phyloP scores from a whole-genome alignment of 1,140 invertebrate genomes.

The Drosophila arawakana region DNA sequence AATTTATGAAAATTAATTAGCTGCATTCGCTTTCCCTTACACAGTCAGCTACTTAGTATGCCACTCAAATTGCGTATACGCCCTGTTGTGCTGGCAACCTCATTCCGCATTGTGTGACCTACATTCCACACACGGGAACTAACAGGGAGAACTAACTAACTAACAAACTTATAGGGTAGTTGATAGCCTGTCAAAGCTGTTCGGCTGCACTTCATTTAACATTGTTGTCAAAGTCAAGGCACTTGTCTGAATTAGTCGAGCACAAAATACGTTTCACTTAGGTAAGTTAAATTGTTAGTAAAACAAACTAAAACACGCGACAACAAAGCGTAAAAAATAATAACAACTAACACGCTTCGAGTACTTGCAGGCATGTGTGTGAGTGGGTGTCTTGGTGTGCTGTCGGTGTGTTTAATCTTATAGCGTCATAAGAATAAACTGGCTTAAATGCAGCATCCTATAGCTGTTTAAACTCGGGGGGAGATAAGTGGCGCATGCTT shows the following conservation, averaged over 20 bases:
- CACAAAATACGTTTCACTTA: conserved; percentile 28
- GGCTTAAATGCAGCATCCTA: background rate
- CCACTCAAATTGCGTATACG: conserved; percentile 23
- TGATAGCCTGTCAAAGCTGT: background rate
- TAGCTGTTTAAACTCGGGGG: no score
- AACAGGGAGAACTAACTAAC: no score
- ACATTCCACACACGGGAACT: background rate
- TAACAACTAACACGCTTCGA: conserved; percentile 7
- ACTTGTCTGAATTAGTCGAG: conserved; percentile 6
- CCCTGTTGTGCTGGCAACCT: background rate
- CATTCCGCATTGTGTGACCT: background rate
- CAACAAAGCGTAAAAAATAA: conserved; percentile 2
- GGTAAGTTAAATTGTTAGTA: conserved; percentile 35
- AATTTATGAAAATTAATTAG: conserved; percentile 40
- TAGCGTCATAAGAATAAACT: background rate
- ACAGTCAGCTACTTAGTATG: background rate
- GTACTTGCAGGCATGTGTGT: background rate
- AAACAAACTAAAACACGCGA: conserved; percentile 26
- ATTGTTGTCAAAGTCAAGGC: conserved; percentile 42
- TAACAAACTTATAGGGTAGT: background rate
- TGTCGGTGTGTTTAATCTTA: conserved; percentile 3
- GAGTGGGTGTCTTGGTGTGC: background rate
- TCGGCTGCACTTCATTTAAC: conserved; percentile 7
- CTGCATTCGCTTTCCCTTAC: conserved; percentile 14
- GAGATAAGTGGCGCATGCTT: no score